Conservation (phyloP, 2,797 vertebrate genomes). For the Anniella stebbinsi region DNA sequence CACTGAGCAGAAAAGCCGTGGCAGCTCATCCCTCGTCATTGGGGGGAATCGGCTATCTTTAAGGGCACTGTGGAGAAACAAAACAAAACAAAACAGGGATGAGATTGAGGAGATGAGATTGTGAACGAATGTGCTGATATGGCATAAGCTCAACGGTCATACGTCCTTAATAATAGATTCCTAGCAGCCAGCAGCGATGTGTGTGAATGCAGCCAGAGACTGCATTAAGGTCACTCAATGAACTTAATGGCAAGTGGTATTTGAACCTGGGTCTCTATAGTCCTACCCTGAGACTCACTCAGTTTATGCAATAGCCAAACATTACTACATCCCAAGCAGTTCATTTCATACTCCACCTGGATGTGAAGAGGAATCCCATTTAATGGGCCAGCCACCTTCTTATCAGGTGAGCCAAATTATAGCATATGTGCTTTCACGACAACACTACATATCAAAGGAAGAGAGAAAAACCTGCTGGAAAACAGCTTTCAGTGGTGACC, state of each 20-base stretch:
- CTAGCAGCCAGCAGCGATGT: background rate
- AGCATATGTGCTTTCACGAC: background rate
- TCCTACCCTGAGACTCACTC: background rate
- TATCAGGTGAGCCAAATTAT: background rate
- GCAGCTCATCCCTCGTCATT: slow-evolving; percentile 99
- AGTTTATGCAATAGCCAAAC: background rate
- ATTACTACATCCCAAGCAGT: background rate
- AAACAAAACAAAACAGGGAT: slow-evolving; percentile 44
- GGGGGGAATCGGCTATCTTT: slow-evolving; percentile 99
- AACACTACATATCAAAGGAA: background rate
- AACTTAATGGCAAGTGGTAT: background rate
- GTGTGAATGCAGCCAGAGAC: background rate
- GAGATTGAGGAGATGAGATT: background rate
- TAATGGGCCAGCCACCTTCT: background rate
- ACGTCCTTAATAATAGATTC: slow-evolving; percentile 45
- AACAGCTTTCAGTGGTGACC: background rate
- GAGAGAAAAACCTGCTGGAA: background rate
- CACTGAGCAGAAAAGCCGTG: slow-evolving; percentile 99
- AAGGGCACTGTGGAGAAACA: slow-evolving; percentile 94
- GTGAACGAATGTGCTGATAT: slow-evolving; percentile 6
- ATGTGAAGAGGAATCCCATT: background rate
- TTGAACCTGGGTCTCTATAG: background rate
- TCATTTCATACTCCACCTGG: background rate
- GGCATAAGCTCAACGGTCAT: slow-evolving; percentile 30
- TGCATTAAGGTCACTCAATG: background rate